Evolutionary conservation across 2,113 vertebrate genomes (phyloP).

Genomic region (Pardalotus punctatus): DNA sequence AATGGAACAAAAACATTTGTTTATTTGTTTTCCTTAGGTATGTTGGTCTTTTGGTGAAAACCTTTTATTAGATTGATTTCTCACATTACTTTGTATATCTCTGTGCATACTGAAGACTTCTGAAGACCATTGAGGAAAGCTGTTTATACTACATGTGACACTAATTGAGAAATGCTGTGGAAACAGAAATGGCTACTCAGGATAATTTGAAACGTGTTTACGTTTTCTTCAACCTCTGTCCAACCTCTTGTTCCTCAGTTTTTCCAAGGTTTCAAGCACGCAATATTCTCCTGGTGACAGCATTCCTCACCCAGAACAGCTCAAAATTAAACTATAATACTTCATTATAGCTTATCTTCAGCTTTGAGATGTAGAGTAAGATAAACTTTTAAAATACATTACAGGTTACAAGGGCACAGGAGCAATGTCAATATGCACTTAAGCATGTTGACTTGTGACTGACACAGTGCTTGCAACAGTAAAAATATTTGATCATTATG

Average conservation of each 20-base stretch:
- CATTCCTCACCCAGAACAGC: background rate
- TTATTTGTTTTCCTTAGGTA: background rate
- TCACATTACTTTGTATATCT: background rate
- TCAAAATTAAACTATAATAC: background rate
- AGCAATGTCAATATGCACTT: background rate
- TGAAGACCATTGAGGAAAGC: background rate
- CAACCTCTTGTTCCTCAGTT: background rate
- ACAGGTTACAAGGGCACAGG: background rate
- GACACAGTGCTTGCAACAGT: background rate
- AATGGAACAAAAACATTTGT: background rate
- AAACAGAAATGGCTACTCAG: background rate
- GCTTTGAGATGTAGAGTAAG: conserved; percentile 37
- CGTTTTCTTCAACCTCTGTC: background rate
- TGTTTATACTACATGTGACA: background rate
- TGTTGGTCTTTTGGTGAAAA: background rate
- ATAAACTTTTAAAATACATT: conserved; percentile 6
- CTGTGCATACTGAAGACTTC: background rate
- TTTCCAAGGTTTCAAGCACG: background rate
- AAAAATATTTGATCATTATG: conserved; percentile 25
- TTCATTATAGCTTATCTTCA: background rate
- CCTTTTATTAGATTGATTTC: background rate
- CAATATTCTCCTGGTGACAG: background rate
- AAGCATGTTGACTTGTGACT: conserved; percentile 28
- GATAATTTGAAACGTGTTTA: background rate
- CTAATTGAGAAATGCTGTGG: background rate